Conservation (phyloP, 2,797 vertebrate genomes). For the Rhinichthys osculus region DNA sequence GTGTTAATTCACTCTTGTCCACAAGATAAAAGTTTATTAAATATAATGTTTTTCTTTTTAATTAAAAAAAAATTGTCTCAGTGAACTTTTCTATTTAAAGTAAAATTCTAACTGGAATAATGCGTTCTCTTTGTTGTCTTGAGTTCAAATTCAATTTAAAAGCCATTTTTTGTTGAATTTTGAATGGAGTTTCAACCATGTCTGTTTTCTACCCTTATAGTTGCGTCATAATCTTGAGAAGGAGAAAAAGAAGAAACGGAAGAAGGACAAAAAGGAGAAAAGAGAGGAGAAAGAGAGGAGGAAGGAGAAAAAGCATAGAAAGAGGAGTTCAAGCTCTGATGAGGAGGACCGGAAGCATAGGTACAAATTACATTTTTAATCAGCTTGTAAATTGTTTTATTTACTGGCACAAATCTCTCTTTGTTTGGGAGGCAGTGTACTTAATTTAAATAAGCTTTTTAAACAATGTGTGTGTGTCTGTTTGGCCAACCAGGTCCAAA, state of each 20-base stretch:
- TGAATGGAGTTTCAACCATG: not conserved
- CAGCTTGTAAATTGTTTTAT: not conserved
- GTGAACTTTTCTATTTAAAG: not conserved
- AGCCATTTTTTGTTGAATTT: not conserved
- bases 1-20: not conserved
- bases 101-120: not conserved
- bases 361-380: conserved; percentile 51
- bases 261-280: conserved; percentile 85
- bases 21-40: not conserved
- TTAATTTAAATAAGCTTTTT: not conserved
- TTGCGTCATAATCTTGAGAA: conserved; percentile 90
- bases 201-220: conserved; percentile 68
- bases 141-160: not conserved
- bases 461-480: not conserved
- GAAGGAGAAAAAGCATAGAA: conserved; percentile 84
- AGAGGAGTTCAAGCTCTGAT: conserved; percentile 78
- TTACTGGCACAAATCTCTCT: not conserved
- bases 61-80: too few relatives aligned
- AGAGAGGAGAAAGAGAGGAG: conserved; percentile 82
- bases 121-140: not conserved
- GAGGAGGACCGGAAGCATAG: conserved; percentile 72
- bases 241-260: conserved; percentile 82
- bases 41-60: not conserved
- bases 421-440: not conserved
- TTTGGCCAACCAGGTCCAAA: conserved; percentile 64